A percentile compares a stretch with the other conserved stretches of the same genome.
These are phyloP conservation scores for Platysternon megacephalum DNA, from an alignment of 2,113 vertebrate species.

Conservation along the genomic window DNA sequence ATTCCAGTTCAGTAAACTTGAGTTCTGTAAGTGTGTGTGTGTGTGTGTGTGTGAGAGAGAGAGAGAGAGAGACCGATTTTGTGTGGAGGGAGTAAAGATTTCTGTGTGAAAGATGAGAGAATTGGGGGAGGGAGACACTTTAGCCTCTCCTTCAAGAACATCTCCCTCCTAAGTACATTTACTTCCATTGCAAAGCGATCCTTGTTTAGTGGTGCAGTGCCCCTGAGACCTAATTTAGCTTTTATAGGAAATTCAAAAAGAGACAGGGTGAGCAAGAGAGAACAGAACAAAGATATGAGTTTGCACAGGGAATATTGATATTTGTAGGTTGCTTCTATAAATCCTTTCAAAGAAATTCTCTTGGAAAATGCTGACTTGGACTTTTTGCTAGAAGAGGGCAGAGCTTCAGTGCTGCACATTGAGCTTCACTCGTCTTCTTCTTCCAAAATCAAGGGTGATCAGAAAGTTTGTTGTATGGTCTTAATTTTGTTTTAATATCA, in stretches of 20 bases:
- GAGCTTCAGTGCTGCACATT: slow-evolving; percentile 30
- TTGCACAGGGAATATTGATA: slow-evolving; percentile 79
- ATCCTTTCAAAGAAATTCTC: slow-evolving; percentile 72
- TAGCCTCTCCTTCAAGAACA: slow-evolving; percentile 70
- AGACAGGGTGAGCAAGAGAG: slow-evolving; percentile 66
- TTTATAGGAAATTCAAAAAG: slow-evolving; percentile 82
- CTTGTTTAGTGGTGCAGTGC: slow-evolving; percentile 78
- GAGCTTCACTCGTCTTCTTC: slow-evolving; percentile 19
- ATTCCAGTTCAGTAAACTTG: slow-evolving; percentile 1
- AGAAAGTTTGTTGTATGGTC: not conserved
- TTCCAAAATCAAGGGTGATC: not conserved
- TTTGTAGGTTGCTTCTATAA: slow-evolving; percentile 74
- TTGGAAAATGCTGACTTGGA: slow-evolving; percentile 75
- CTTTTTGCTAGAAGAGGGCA: slow-evolving; percentile 33
- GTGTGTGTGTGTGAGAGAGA: not conserved
- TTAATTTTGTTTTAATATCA: slow-evolving; percentile 23
- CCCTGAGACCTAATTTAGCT: slow-evolving; percentile 84
- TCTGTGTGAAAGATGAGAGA: slow-evolving; percentile 56
- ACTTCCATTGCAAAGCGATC: slow-evolving; percentile 79
- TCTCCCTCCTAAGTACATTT: slow-evolving; percentile 78
- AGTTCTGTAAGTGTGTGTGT: not conserved
- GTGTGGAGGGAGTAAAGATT: slow-evolving; percentile 32
- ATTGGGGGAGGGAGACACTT: slow-evolving; percentile 67
- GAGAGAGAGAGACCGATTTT: not conserved
- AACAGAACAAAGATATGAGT: slow-evolving; percentile 74